Evolutionary conservation across 2,888 invertebrate genomes (phyloP), one percentile per base, ranked within the genome.

Genomic region (Drosophila robusta): DNA sequence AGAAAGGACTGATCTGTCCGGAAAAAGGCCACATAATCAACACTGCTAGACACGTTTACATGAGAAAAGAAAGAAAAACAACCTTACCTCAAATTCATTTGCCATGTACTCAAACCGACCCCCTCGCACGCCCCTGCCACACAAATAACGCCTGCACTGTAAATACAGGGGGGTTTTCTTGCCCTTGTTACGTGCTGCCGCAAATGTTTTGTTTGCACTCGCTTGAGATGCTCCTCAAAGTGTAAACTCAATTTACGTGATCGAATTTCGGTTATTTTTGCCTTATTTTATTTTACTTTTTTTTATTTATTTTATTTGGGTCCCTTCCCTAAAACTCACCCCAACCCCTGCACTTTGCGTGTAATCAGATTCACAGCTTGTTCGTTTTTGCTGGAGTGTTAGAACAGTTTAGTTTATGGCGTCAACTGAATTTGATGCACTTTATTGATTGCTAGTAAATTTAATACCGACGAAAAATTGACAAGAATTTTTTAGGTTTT

Each of bases 171-270:
- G 29, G 62, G 41, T 47, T 36, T 24, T 49, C 45, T 57, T 42
- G n/a, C 26, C 49, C n/a, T 29, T 29, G 68, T 32, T 52, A 68
- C 68, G 75, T 77, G 75, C 44, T 68, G 55, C 73, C 46, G 39
- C 69, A 75, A 64, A 58, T 74, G 74, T 72, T 55, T 73, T 78
- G 50, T 58, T 61, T 56, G 58, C 42, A 24, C 44, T 51, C 24
- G 46, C 51, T 41, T 36, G 39, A 9, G 47, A n/a, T 34, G 60
- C 58, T 70, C 42, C 61, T 70, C 54, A 64, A 72, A 80, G 87
- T 80, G 87, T 73, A 86, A 83, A 87, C 84, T 83, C 84, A 86
- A 83, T 83, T 83, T 83, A 83, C 87, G 81, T 86, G 84, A 86
- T 86, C 87, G 76, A 83, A 80, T 83, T 80, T 70, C 56, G 32